phyloP scores from a whole-genome alignment of 2,888 invertebrate genomes.

The Malthinus seriepunctatus region DNA sequence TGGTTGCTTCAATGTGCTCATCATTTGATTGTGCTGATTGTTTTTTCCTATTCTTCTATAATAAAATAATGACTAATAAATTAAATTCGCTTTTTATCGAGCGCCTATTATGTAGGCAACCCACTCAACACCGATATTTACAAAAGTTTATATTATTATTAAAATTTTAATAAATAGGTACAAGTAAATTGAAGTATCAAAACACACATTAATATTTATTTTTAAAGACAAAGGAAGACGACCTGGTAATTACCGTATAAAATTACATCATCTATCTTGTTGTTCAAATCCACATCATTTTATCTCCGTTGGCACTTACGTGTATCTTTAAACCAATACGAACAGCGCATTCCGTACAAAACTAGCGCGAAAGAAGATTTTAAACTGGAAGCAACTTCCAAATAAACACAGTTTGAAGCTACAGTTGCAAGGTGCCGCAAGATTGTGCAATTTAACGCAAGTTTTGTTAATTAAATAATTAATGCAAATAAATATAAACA shows the following conservation, averaged over 20 bases:
- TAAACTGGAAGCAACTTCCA: not conserved
- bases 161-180: too few species aligned
- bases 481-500: not conserved
- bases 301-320: not conserved
- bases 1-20: too few species aligned
- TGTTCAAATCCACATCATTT: not conserved
- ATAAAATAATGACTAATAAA: too few species aligned
- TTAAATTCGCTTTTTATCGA: too few species aligned
- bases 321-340: not conserved
- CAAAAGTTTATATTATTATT: too few species aligned
- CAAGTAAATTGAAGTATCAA: too few species aligned
- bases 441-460: constrained; percentile 14
- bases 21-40: too few species aligned
- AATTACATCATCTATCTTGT: constrained; percentile 5
- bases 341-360: not conserved
- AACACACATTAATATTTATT: too few species aligned
- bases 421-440: not conserved
- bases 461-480: not conserved
- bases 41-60: too few species aligned
- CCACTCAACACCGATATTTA: too few species aligned
- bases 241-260: not conserved
- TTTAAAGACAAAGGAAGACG: not conserved
- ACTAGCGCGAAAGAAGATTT: constrained; percentile 1
- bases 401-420: not conserved
- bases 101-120: too few species aligned